Conservation (phyloP, 1,140 invertebrate genomes). For the Heliconius eleuchia region DNA sequence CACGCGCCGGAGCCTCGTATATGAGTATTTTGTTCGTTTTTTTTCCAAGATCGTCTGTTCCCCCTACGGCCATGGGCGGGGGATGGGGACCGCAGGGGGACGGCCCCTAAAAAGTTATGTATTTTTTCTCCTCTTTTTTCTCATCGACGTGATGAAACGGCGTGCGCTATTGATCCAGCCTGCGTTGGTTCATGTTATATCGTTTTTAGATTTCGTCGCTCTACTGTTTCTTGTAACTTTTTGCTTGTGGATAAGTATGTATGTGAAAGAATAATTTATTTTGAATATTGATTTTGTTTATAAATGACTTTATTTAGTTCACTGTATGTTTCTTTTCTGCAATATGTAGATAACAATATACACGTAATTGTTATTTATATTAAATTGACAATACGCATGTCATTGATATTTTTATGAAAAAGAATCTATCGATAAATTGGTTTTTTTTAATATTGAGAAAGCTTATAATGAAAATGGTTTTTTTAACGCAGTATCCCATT, state of each 20-base stretch:
- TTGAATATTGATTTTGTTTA: neutral
- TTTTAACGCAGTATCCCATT: too few species aligned
- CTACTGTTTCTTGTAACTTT: neutral
- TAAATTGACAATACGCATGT: too few species aligned
- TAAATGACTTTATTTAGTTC: neutral
- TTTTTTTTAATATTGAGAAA: too few species aligned
- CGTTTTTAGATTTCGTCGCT: constrained; percentile 31
- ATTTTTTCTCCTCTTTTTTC: constrained; percentile 80
- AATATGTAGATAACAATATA: too few species aligned
- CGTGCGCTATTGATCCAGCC: constrained; percentile 71
- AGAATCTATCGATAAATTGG: too few species aligned
- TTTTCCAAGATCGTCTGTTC: constrained; percentile 48
- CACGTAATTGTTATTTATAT: too few species aligned
- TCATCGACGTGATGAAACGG: constrained; percentile 77
- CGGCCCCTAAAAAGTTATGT: constrained; percentile 79
- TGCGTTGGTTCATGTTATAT: constrained; percentile 46
- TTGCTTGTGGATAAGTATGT: neutral
- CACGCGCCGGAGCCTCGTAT: constrained; percentile 63
- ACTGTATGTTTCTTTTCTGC: too few species aligned
- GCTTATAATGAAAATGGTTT: too few species aligned
- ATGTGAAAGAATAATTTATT: neutral
- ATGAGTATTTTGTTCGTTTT: constrained; percentile 59
- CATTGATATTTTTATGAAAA: too few species aligned
- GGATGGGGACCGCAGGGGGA: constrained; percentile 49
- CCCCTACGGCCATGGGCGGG: constrained; percentile 46